A percentile compares a stretch with the other conserved stretches of the same genome.
Conservation (phyloP, 2,888 invertebrate species). For the Ichneumon xanthorius region DNA sequence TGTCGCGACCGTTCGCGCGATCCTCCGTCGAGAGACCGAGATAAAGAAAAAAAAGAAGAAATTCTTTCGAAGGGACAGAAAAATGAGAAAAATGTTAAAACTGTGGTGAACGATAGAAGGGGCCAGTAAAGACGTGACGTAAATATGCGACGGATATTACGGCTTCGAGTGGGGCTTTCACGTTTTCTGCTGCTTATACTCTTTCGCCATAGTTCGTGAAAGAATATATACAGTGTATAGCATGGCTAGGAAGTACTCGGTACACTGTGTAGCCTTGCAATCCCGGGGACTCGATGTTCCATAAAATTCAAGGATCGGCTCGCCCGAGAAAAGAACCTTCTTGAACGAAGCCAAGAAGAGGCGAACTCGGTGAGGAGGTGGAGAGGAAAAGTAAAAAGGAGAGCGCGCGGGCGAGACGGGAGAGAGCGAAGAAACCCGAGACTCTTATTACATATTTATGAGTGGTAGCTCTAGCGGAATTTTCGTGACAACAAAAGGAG, state of each 20-base stretch:
- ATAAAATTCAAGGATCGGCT: constrained; percentile 64
- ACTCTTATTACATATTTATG: constrained; percentile 72
- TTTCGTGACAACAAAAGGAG: constrained; percentile 66
- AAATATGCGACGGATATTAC: constrained; percentile 51
- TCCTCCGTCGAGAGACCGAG: no score
- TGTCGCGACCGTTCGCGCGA: no score
- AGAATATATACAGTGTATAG: constrained; percentile 4
- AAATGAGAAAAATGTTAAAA: constrained; percentile 26
- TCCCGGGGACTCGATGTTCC: constrained; percentile 59
- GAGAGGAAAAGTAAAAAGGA: constrained; percentile 38
- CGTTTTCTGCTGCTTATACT: constrained; percentile 21
- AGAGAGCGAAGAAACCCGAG: constrained; percentile 42
- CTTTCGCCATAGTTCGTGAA: constrained; percentile 12
- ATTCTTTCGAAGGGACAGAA: background rate
- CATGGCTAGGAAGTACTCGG: constrained; percentile 1
- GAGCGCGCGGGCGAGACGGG: constrained; percentile 27
- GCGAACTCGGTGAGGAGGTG: background rate
- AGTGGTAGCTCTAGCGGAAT: constrained; percentile 65
- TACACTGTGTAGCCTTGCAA: constrained; percentile 41
- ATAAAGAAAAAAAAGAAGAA: background rate
- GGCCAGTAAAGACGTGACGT: constrained; percentile 24
- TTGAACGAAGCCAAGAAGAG: constrained; percentile 38
- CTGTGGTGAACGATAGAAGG: constrained; percentile 15
- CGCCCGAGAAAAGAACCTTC: constrained; percentile 37
- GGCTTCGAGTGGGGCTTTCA: constrained; percentile 37